These are phyloP conservation scores for Notospermus geniculatus DNA, from an alignment of 1,140 invertebrate species.

Conservation along the genomic window DNA sequence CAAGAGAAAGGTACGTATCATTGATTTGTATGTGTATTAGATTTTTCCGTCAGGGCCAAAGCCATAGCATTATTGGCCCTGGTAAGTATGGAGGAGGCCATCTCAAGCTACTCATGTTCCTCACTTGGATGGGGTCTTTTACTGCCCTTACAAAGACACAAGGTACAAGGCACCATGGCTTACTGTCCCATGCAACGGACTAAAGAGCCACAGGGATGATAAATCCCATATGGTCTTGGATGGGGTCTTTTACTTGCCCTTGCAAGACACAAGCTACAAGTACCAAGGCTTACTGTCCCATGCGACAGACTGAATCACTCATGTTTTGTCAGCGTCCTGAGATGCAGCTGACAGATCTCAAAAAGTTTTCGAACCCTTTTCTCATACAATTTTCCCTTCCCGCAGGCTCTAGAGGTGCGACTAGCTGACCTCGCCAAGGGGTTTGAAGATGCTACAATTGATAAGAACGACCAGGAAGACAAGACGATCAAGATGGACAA, in stretches of 20 bases:
- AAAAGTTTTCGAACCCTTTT: background rate
- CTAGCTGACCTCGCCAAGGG: constrained; percentile 49
- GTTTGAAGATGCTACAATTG: constrained; percentile 56
- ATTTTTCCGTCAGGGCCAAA: background rate
- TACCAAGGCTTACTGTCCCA: too few species aligned
- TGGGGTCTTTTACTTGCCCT: too few species aligned
- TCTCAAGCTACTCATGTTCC: too few species aligned
- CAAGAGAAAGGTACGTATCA: constrained; percentile 41
- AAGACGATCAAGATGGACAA: constrained; percentile 52
- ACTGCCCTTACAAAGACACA: too few species aligned
- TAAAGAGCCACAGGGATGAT: too few species aligned
- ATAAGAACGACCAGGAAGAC: constrained; percentile 55
- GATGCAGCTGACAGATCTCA: background rate
- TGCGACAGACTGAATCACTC: background rate
- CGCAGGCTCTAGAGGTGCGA: constrained; percentile 43
- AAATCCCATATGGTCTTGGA: too few species aligned
- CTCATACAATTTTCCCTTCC: background rate
- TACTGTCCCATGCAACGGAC: too few species aligned
- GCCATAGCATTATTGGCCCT: too few species aligned
- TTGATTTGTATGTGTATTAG: background rate
- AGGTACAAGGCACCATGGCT: too few species aligned
- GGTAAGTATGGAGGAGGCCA: too few species aligned
- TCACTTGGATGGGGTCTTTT: too few species aligned
- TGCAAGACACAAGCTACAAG: too few species aligned
- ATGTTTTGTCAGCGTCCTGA: background rate